Conservation (phyloP, 64 coral and sea anemone species). For the Stichodactyla helianthus region DNA sequence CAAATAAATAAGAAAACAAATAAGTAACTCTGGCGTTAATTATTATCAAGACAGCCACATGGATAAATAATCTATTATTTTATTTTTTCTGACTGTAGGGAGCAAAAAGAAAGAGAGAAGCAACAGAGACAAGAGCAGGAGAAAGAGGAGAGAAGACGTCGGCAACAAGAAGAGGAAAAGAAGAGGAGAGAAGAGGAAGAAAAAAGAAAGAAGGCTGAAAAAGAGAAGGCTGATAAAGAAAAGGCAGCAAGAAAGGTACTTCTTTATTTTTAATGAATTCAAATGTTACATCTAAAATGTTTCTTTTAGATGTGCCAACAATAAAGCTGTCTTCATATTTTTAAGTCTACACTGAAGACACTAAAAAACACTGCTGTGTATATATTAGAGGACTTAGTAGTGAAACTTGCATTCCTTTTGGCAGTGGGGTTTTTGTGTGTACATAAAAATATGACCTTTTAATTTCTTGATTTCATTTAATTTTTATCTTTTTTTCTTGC, state of each 20-base stretch:
- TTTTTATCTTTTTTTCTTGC: background rate
- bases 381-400: too few relatives aligned
- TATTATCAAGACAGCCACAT: background rate
- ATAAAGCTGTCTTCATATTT: too few relatives aligned
- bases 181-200: slow-evolving; percentile 89
- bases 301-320: too few relatives aligned
- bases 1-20: too few relatives aligned
- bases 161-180: slow-evolving; percentile 91
- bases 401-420: too few relatives aligned
- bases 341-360: too few relatives aligned
- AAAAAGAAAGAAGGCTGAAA: slow-evolving; percentile 88
- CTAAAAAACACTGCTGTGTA: too few relatives aligned
- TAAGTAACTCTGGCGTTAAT: too few relatives aligned
- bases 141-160: slow-evolving; percentile 73
- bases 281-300: background rate
- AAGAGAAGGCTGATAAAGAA: slow-evolving; percentile 85
- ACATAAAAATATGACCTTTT: too few relatives aligned
- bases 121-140: slow-evolving; percentile 83
- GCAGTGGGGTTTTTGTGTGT: too few relatives aligned
- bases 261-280: background rate
- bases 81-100: slow-evolving; percentile 33
- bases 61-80: background rate
- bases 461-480: too few relatives aligned
- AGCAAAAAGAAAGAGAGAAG: slow-evolving; percentile 98
- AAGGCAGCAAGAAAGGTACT: slow-evolving; percentile 72